Evolutionary conservation across 2,113 vertebrate genomes (phyloP).

Genomic region (Bos taurus): DNA sequence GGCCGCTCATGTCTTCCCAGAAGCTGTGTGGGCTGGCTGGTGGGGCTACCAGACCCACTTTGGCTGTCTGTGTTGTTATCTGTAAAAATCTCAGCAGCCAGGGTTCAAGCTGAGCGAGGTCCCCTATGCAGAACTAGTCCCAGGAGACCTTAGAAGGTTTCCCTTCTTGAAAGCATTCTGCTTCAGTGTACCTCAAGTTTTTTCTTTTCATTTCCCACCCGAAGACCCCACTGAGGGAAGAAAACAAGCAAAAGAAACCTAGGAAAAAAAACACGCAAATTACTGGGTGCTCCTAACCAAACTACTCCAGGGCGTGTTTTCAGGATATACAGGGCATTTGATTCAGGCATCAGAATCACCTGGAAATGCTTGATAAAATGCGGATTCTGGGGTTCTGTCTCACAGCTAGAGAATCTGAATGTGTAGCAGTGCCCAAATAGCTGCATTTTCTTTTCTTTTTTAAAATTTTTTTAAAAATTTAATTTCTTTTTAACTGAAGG

Average conservation of each 20-base stretch:
- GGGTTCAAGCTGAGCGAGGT: background rate
- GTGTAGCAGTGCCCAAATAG: background rate
- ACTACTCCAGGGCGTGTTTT: background rate
- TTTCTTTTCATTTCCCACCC: background rate
- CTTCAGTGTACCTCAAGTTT: background rate
- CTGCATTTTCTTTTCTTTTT: background rate
- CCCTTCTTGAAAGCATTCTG: background rate
- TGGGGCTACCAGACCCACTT: background rate
- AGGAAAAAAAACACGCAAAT: background rate
- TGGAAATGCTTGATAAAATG: background rate
- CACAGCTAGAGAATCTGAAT: background rate
- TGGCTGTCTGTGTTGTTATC: background rate
- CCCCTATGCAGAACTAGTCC: background rate
- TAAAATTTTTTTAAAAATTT: rapidly evolving
- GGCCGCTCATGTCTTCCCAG: background rate
- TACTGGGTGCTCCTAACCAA: background rate
- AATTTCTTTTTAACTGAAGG: background rate
- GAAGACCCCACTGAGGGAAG: background rate
- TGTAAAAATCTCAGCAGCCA: slow-evolving; percentile 5
- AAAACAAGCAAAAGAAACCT: background rate
- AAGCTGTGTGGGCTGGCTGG: background rate
- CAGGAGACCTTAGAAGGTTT: background rate
- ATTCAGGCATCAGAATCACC: background rate
- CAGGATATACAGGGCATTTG: background rate
- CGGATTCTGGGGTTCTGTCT: background rate